Percentiles rank a stretch among this genome's conserved stretches.
Conservation (phyloP, 2,113 vertebrate species). For the Xenopus borealis region DNA sequence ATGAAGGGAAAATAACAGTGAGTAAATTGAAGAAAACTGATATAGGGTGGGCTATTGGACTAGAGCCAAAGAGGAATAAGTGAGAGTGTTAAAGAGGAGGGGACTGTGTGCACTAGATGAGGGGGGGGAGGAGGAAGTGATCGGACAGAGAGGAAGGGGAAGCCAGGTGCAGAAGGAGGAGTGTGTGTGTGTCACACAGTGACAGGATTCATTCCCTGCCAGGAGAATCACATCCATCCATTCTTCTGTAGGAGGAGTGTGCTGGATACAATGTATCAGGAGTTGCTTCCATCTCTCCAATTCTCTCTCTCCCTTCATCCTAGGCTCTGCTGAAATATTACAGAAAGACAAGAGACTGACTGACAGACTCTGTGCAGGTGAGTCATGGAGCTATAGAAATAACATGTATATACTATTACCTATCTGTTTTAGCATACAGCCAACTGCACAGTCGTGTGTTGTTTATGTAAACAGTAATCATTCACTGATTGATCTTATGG, state of each 20-base stretch:
- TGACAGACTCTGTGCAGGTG: conserved; percentile 22
- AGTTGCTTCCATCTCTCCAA: background rate
- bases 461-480: no score
- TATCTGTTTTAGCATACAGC: no score
- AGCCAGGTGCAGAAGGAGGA: conserved; percentile 12
- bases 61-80: background rate
- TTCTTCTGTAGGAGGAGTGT: conserved; percentile 3
- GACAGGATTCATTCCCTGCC: background rate
- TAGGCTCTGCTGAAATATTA: background rate
- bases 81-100: background rate
- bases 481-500: no score
- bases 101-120: background rate
- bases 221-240: background rate
- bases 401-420: background rate
- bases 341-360: background rate
- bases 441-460: no score
- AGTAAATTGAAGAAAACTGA: no score
- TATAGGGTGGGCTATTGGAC: no score
- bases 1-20: no score
- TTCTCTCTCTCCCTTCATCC: conserved; percentile 17
- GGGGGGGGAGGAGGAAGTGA: conserved; percentile 7
- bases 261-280: conserved; percentile 7
- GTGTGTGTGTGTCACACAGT: background rate
- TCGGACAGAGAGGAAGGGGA: conserved; percentile 23
- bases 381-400: conserved; percentile 4